phyloP scores from a whole-genome alignment of 2,113 vertebrate genomes.

The Sphaerodactylus townsendi region DNA sequence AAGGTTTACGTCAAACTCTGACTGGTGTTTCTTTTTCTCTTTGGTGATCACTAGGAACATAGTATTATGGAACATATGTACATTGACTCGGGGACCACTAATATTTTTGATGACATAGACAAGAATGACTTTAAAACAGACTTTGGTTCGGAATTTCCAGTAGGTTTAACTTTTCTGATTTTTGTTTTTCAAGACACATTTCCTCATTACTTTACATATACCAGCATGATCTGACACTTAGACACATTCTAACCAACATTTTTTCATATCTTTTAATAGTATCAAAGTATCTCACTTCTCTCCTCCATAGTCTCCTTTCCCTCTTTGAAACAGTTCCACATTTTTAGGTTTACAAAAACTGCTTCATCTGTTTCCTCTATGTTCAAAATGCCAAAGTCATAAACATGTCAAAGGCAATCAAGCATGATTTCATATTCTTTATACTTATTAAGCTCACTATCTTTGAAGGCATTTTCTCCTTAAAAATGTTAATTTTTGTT shows the following conservation, averaged over 20 bases:
- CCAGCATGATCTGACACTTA: not conserved
- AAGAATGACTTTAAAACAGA: slow-evolving; percentile 80
- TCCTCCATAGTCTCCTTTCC: not conserved
- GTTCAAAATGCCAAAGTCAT: not conserved
- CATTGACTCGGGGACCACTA: slow-evolving; percentile 69
- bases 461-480: not conserved
- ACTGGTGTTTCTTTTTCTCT: slow-evolving; percentile 56
- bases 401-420: not conserved
- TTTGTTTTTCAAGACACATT: slow-evolving; percentile 20
- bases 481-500: not conserved
- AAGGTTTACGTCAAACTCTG: slow-evolving; percentile 4
- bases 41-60: slow-evolving; percentile 66
- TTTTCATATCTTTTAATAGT: fast-evolving
- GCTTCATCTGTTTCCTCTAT: not conserved
- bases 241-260: not conserved
- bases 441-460: not conserved
- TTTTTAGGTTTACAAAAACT: not conserved
- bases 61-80: slow-evolving; percentile 72
- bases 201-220: not conserved
- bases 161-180: slow-evolving; percentile 72
- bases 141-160: slow-evolving; percentile 80
- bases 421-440: slow-evolving; percentile 1
- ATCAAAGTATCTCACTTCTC: not conserved
- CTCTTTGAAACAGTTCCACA: not conserved
- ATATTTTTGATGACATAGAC: slow-evolving; percentile 80